phyloP scores from a whole-genome alignment of 2,113 vertebrate species.

The Dendropsophus ebraccatus region DNA sequence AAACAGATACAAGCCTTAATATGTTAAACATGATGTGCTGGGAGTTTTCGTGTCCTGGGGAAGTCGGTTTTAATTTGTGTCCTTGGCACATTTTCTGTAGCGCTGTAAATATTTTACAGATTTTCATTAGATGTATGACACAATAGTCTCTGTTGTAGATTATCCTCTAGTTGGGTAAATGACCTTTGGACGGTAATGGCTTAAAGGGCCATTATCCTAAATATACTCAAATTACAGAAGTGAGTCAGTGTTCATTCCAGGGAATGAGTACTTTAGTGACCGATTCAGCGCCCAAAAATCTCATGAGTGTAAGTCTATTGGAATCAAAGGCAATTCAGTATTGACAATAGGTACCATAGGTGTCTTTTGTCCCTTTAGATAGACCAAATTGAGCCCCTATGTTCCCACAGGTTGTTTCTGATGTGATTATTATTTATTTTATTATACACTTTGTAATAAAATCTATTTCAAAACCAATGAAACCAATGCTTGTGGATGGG shows the following conservation, averaged over 20 bases:
- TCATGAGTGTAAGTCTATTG: not conserved
- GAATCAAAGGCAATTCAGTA: not conserved
- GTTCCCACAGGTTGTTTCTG: too few species aligned
- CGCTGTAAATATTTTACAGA: slow-evolving; percentile 21
- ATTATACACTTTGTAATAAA: too few species aligned
- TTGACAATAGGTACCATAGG: not conserved
- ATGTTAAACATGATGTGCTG: slow-evolving; percentile 25
- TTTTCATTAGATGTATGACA: slow-evolving; percentile 60
- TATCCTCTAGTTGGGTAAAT: slow-evolving; percentile 43
- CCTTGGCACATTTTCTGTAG: slow-evolving; percentile 13
- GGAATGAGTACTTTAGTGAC: not conserved
- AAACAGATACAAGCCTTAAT: slow-evolving; percentile 27
- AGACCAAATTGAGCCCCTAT: too few species aligned
- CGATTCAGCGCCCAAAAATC: not conserved
- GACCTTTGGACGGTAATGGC: not conserved
- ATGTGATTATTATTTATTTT: too few species aligned
- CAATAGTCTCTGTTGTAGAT: slow-evolving; percentile 48
- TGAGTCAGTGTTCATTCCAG: not conserved
- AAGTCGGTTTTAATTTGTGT: slow-evolving; percentile 44
- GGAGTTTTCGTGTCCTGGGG: slow-evolving; percentile 10
- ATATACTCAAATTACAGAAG: not conserved
- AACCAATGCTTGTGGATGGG: too few species aligned
- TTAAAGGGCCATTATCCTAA: not conserved
- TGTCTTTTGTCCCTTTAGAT: not conserved
- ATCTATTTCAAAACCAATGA: too few species aligned